These are phyloP conservation scores for Mobula birostris DNA, from an alignment of 2,113 vertebrate species.

Conservation along the genomic window DNA sequence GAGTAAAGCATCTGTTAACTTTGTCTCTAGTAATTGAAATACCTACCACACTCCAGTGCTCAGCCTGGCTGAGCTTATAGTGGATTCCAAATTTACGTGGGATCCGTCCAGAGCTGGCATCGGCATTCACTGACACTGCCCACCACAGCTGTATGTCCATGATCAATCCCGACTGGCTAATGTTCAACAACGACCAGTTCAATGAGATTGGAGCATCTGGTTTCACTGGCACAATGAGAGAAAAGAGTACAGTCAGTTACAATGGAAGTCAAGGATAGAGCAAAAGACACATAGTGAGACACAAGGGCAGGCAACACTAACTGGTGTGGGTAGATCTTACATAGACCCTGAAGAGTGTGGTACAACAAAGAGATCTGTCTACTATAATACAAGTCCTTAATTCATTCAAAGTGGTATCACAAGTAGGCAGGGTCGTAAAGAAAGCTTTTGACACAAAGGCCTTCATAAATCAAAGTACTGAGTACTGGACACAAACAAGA, in stretches of 20 bases:
- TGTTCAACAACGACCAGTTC: constrained; percentile 84
- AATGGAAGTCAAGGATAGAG: neutral
- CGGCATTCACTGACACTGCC: constrained; percentile 74
- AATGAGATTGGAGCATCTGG: constrained; percentile 80
- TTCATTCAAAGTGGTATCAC: no score
- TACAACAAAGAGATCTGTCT: no score
- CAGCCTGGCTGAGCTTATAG: constrained; percentile 52
- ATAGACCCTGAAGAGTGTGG: no score
- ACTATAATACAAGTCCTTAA: no score
- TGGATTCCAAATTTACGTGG: constrained; percentile 77
- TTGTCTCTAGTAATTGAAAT: neutral
- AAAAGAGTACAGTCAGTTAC: constrained; percentile 27
- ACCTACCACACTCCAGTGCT: neutral
- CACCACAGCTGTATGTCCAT: constrained; percentile 80
- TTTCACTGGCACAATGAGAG: constrained; percentile 59
- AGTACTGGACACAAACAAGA: no score
- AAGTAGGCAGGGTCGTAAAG: no score
- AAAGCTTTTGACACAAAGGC: no score
- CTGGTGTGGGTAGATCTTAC: no score
- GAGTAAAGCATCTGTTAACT: neutral
- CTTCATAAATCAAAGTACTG: no score
- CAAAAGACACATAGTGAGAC: neutral
- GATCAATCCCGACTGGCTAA: constrained; percentile 69
- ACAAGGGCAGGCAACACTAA: neutral
- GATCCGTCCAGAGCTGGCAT: constrained; percentile 75